Base-by-base conservation (phyloP, 1,140 invertebrate genomes). In the Fopius arisanus region DNA sequence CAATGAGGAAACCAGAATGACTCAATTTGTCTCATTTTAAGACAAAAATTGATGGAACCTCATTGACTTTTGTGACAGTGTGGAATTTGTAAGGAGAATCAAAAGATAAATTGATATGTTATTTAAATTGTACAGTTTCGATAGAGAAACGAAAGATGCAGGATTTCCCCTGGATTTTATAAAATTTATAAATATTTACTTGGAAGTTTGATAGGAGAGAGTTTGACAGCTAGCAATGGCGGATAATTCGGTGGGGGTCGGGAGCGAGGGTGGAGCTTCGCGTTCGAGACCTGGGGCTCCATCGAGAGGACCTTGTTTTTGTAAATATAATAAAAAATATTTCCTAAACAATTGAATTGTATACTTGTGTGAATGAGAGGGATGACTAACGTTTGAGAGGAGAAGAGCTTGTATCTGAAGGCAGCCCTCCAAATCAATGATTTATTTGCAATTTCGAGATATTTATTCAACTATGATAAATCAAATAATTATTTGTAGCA, bases 261-360 rank as follows among this genome's bases (percentile, higher is more conserved):
- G 14, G 3, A 59, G 1, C 2, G 23, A 59, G 23, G 23, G 6
- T 67, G 23, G 14, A 41, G 7, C 16, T 67, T 26, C 6, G n/a
- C 21, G 5, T 43, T 26, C 10, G 12, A 19, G 3, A 59, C 2
- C 21, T 37, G 33, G 10, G n/a, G n/a, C n/a, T n/a, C n/a, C n/a
- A n/a, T n/a, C 41, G 19, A 26, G n/a, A 71, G 54, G 63, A 70
- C 23, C 48, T 59, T 71, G 51, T 71, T 62, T 40, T 63, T 62
- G 54, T 62, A 40, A 63, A 62, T 62, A 31, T 51, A 62, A 71
- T 59, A 62, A 40, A 59, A 26, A 43, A 43, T 43, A 43, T 71
- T 71, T 71, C 37, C 54, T 63, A 62, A 51, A 62, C 10, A 62
- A 71, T 41, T 37, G 48, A 71, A 62, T 23, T 26, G 69, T 62